A percentile compares a stretch with the other conserved stretches of the same genome.
phyloP scores from a whole-genome alignment of 2,797 vertebrate genomes.

The Hoplostethus atlanticus region DNA sequence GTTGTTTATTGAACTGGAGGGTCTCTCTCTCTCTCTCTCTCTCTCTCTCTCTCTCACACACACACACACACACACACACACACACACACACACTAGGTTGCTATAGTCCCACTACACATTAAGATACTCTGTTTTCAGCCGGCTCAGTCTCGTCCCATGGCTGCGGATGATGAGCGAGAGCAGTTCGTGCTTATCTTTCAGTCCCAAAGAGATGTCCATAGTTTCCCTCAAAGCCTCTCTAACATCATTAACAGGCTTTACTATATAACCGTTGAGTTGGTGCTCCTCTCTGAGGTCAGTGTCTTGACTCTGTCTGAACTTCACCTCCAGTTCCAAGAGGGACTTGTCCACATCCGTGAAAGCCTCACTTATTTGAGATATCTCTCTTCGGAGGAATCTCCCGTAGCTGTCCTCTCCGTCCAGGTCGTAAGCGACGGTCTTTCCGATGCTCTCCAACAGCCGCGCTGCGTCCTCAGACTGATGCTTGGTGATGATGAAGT shows the following conservation, averaged over 20 bases:
- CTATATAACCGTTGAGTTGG: constrained; percentile 88
- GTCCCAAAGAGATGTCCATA: constrained; percentile 88
- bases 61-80: constrained; percentile 32
- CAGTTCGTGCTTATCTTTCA: constrained; percentile 94
- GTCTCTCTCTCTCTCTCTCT: constrained; percentile 12
- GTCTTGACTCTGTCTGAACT: constrained; percentile 95
- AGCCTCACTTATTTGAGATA: constrained; percentile 92
- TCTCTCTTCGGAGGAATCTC: constrained; percentile 91
- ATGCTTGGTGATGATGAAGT: constrained; percentile 90
- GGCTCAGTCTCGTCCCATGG: constrained; percentile 92
- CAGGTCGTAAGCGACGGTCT: constrained; percentile 92
- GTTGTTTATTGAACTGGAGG: constrained; percentile 54
- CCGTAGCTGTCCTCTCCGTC: constrained; percentile 97
- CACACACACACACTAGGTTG: constrained; percentile 20
- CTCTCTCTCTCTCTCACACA: constrained; percentile 6
- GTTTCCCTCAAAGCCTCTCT: constrained; percentile 88
- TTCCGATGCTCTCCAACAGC: constrained; percentile 91
- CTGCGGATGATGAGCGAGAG: constrained; percentile 94
- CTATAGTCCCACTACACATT: constrained; percentile 75
- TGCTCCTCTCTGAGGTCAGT: constrained; percentile 90
- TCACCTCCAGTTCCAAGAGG: constrained; percentile 93
- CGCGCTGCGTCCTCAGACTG: constrained; percentile 94
- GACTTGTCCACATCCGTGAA: constrained; percentile 93
- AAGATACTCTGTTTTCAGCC: constrained; percentile 92
- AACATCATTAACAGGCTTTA: constrained; percentile 90